These are phyloP conservation scores for Ceratothoa steindachneri DNA, from an alignment of 2,888 invertebrate genomes.

Conservation along the genomic window DNA sequence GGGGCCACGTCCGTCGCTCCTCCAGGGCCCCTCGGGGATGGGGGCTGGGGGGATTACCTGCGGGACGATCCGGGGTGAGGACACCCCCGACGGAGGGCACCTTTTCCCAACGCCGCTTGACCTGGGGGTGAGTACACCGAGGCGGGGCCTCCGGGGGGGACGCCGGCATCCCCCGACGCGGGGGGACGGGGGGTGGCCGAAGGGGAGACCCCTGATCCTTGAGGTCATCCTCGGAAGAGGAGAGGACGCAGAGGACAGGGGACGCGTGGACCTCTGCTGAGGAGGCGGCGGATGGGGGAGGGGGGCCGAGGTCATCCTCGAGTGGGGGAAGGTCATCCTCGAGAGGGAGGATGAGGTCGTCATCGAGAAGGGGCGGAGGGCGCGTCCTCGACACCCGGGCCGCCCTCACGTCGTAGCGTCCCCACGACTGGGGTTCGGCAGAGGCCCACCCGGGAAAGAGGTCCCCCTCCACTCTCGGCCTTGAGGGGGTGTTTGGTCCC, in stretches of 20 bases:
- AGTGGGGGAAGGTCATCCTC: constrained; percentile 1
- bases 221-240: constrained; percentile 30
- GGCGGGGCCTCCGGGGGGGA: background rate
- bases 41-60: constrained; percentile 33
- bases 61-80: constrained; percentile 5
- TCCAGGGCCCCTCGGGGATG: constrained; percentile 38
- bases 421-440: background rate
- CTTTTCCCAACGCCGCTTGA: constrained; percentile 36
- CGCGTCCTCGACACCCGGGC: too few relatives aligned
- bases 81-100: constrained; percentile 24
- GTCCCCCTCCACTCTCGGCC: background rate
- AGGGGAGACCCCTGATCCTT: background rate
- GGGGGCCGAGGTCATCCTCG: constrained; percentile 25
- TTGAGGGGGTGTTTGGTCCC: constrained; percentile 23
- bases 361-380: too few relatives aligned
- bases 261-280: constrained; percentile 38
- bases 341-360: background rate
- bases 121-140: constrained; percentile 1
- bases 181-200: constrained; percentile 1
- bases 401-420: background rate
- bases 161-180: background rate
- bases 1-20: constrained; percentile 44
- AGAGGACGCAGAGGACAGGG: constrained; percentile 34
- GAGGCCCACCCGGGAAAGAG: background rate
- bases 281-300: constrained; percentile 2